Evolutionary conservation across 2,797 vertebrate species (phyloP).

Genomic region (Acrocephalus scirpaceus): DNA sequence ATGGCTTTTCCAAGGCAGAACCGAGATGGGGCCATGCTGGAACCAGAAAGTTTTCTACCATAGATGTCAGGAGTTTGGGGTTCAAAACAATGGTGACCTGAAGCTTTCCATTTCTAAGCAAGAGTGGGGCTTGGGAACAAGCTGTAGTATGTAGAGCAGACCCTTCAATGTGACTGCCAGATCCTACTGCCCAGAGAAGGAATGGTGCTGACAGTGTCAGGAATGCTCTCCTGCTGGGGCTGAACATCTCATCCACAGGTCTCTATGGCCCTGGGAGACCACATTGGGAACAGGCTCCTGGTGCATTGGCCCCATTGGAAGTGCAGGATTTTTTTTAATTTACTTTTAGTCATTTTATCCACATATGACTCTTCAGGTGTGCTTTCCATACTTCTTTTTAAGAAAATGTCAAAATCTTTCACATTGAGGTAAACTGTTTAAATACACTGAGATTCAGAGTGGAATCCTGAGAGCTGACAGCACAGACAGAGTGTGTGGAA

Average conservation of each 20-base stretch:
- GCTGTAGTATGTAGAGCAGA: rapidly evolving
- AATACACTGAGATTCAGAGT: background rate
- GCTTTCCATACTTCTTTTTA: background rate
- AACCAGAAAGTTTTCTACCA: background rate
- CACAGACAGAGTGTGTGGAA: background rate
- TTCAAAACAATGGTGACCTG: background rate
- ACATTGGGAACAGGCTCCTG: background rate
- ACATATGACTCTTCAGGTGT: background rate
- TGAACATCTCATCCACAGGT: background rate
- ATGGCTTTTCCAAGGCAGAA: background rate
- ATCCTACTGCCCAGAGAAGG: background rate
- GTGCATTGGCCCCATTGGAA: background rate
- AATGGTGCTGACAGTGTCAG: background rate
- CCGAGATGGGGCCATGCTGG: background rate
- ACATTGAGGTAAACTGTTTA: background rate
- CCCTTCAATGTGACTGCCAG: background rate
- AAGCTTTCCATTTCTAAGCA: background rate
- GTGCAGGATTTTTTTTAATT: background rate
- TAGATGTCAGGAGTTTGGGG: background rate
- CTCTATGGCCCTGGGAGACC: background rate
- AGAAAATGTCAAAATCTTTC: background rate
- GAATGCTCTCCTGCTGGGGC: background rate
- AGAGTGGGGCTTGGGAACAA: background rate
- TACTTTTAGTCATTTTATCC: background rate
- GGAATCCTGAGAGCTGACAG: background rate